Evolutionary conservation across 1,140 invertebrate genomes (phyloP).

Genomic region (Polyergus mexicanus): DNA sequence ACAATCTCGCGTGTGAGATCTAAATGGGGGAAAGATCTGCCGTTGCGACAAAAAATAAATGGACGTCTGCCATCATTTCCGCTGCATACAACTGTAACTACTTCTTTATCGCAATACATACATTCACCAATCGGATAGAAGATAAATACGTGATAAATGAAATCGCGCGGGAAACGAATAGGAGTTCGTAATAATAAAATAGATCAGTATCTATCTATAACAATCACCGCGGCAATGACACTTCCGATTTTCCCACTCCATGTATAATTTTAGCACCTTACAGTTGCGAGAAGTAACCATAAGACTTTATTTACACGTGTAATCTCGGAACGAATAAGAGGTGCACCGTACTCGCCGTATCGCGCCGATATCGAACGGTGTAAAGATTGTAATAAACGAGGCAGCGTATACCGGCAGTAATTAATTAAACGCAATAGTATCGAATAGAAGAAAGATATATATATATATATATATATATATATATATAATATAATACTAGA

Average conservation of each 20-base stretch:
- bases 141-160: not conserved
- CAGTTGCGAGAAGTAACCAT: conserved; percentile 32
- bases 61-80: not conserved
- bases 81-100: not conserved
- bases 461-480: conserved; percentile 52
- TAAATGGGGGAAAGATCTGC: not conserved
- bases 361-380: conserved; percentile 32
- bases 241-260: conserved; percentile 32
- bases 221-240: conserved; percentile 16
- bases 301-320: conserved; percentile 50
- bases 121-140: not conserved
- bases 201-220: conserved; percentile 46
- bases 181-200: conserved; percentile 35
- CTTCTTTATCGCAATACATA: conserved; percentile 2
- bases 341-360: not conserved
- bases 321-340: conserved; percentile 41
- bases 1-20: not conserved
- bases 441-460: conserved; percentile 24
- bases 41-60: not conserved
- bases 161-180: conserved; percentile 2
- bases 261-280: conserved; percentile 37
- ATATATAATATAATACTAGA: conserved; percentile 45
- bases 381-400: conserved; percentile 56
- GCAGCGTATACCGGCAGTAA: conserved; percentile 22
- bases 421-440: conserved; percentile 54